Base-by-base conservation (phyloP, 1,140 invertebrate species). In the Pomacea maculata region DNA sequence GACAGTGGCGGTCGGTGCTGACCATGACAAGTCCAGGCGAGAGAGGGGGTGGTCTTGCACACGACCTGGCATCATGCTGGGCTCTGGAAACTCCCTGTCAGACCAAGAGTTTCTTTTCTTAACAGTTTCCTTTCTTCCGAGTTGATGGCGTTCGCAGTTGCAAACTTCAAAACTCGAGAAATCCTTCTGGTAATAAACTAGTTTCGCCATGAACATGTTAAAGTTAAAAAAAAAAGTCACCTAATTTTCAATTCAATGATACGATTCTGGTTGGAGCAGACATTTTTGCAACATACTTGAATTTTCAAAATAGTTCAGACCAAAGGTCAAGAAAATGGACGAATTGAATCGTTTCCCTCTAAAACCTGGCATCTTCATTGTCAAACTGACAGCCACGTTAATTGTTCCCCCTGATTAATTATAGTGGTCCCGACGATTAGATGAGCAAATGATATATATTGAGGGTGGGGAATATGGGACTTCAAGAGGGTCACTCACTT, bases 41-140 rank as follows among this genome's bases (percentile, higher is more conserved):
- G 65, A 70, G 65, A 78, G 45, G 77, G 64, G 77, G 67, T 5
- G 0, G 77, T 21, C 9, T 10, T 65, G 77, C n/a, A 34, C 12
- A 11, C 11, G 67, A 0, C 67, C 67, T 70, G 67, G 67, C 52
- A 57, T 25, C n/a, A 57, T 55, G 65, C 17, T 34, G 0, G 65
- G 77, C 29, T 70, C 77, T 55, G 77, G 77, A 54, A 78, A 78
- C 65, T 78, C 77, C 67, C 77, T 78, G 77, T 52, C 5, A 52
- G 54, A 19, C 54, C 12, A 74, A 15, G n/a, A 52, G 19, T 73
- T 54, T 4, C 21, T 21, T 21, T 34, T 25, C 64, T 19, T 2
- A 65, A 74, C 34, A 75, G 7, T 55, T 55, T 54, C 4, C 21
- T 25, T 73, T 75, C n/a, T 7, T 1, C 14, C 15, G 17, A 57